A percentile compares a stretch with the other conserved stretches of the same genome.
Conservation (phyloP, 2,888 invertebrate genomes). For the Xanthostigma xanthostigma region DNA sequence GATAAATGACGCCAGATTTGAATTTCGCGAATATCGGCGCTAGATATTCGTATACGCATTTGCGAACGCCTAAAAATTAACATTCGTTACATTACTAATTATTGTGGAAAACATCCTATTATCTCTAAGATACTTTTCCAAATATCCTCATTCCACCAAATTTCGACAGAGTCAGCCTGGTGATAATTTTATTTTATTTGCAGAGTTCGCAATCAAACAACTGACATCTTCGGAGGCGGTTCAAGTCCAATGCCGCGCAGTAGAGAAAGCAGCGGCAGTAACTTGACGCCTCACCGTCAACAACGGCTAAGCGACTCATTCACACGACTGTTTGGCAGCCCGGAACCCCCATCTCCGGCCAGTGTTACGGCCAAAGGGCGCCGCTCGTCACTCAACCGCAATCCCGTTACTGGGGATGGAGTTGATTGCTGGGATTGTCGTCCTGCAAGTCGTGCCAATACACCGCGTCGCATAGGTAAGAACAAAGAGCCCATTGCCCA, state of each 20-base stretch:
- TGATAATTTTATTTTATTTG: conserved; percentile 14
- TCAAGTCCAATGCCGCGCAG: conserved; percentile 17
- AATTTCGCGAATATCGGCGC: no score
- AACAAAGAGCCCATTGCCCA: no score
- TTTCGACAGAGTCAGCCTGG: no score
- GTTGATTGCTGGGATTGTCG: conserved; percentile 25
- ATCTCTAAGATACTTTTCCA: no score
- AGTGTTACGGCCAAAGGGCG: conserved; percentile 14
- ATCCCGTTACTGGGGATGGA: conserved; percentile 29
- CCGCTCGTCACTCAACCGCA: conserved; percentile 18
- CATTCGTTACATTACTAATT: no score
- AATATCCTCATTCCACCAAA: no score
- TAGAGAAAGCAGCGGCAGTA: conserved; percentile 2
- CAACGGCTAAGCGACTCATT: conserved; percentile 23
- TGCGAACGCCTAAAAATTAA: no score
- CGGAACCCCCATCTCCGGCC: conserved; percentile 21
- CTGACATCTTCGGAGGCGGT: conserved; percentile 26
- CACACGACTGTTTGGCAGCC: conserved; percentile 25
- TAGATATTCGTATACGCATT: no score
- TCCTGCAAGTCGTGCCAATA: conserved; percentile 17
- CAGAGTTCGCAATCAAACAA: conserved; percentile 28
- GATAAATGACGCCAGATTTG: no score
- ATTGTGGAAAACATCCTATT: no score
- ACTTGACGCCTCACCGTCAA: conserved; percentile 1
- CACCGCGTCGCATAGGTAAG: conserved; percentile 17